phyloP scores from a whole-genome alignment of 2,888 invertebrate species.

The Coenonympha glycerion region DNA sequence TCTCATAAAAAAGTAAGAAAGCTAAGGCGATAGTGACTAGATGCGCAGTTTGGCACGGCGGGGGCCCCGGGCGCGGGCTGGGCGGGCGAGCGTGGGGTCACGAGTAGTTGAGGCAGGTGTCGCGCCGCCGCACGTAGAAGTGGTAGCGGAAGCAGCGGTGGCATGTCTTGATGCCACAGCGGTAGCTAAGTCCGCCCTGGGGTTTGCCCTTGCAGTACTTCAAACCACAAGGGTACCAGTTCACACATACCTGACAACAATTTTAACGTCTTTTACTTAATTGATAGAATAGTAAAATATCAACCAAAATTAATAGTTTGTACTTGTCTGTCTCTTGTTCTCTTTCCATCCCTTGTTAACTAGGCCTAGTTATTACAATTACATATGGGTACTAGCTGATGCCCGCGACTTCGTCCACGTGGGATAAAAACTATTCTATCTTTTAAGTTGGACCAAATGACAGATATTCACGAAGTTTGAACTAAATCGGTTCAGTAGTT shows the following conservation, averaged over 20 bases:
- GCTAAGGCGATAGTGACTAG: slow-evolving; percentile 33
- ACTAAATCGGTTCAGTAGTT: too few species aligned
- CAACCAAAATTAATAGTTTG: neutral
- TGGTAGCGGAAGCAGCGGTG: slow-evolving; percentile 91
- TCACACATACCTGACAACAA: slow-evolving; percentile 74
- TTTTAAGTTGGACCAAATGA: too few species aligned
- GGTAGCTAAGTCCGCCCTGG: slow-evolving; percentile 81
- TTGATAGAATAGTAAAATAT: too few species aligned
- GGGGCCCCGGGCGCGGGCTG: slow-evolving; percentile 21
- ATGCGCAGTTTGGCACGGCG: slow-evolving; percentile 30
- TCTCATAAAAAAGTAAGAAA: slow-evolving; percentile 23
- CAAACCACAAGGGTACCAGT: slow-evolving; percentile 97
- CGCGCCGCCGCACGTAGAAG: slow-evolving; percentile 89
- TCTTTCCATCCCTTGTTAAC: too few species aligned
- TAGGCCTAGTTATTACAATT: too few species aligned
- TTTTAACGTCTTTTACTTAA: too few species aligned
- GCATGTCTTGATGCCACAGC: slow-evolving; percentile 97
- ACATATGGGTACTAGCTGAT: too few species aligned
- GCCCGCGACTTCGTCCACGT: too few species aligned
- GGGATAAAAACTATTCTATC: too few species aligned
- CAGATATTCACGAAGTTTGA: too few species aligned
- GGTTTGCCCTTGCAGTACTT: slow-evolving; percentile 94
- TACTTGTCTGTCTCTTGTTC: too few species aligned
- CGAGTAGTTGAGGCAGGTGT: slow-evolving; percentile 60
- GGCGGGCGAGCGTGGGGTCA: slow-evolving; percentile 50